phyloP scores from a whole-genome alignment of 2,888 invertebrate species.

The Cosmia pyralina region DNA sequence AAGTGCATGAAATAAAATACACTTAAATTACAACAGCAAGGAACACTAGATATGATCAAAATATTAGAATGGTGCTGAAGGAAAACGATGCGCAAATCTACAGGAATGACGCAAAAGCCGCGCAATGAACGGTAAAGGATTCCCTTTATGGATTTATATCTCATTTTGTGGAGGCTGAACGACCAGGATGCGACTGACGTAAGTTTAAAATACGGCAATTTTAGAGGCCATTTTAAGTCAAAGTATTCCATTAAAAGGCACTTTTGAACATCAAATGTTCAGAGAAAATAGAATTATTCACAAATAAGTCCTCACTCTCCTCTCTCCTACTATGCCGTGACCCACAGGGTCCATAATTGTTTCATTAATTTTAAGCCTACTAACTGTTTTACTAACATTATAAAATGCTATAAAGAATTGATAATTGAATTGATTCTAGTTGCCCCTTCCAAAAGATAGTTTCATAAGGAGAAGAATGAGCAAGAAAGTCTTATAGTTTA shows the following conservation, averaged over 20 bases:
- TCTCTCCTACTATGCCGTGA: too few species aligned
- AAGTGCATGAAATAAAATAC: too few species aligned
- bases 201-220: neutral
- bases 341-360: too few species aligned
- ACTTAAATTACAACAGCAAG: too few species aligned
- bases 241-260: neutral
- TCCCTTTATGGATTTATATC: too few species aligned
- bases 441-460: neutral
- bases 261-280: neutral
- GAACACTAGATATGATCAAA: neutral
- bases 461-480: neutral
- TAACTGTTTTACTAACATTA: too few species aligned
- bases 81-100: neutral
- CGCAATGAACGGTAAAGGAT: neutral
- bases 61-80: neutral
- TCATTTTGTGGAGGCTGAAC: neutral
- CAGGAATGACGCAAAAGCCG: neutral
- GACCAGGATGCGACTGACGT: neutral
- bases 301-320: too few species aligned
- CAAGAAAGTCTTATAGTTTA: neutral
- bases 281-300: too few species aligned
- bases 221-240: neutral
- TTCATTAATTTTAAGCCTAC: too few species aligned
- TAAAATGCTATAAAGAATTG: too few species aligned
- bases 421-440: neutral